Evolutionary conservation across 2,797 vertebrate genomes (phyloP), one percentile per base, ranked within the genome.

Genomic region (Tokudaia tokunoshimensis): DNA sequence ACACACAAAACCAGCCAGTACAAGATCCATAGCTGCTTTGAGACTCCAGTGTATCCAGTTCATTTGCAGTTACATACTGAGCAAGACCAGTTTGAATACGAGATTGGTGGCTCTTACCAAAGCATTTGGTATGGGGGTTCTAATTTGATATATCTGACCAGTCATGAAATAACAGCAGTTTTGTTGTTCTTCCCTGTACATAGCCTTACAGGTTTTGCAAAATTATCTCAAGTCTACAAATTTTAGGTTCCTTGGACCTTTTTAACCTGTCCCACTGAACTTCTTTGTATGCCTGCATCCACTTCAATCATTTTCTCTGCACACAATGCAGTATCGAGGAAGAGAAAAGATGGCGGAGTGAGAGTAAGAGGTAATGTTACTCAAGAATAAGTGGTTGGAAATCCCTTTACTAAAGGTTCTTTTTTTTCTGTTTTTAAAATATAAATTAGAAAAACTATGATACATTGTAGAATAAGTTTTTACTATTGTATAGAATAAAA

Each of bases 401-500:
- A 91, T 86, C 57, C 55, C 24, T 63, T 75, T 85, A 44, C 37
- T 22, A 84, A 50, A 67, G 92, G 22, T 29, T 34, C 86, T 91
- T 84, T 41, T 34, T 14, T 29, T 70, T 70, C 52, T 87, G 26
- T 24, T 50, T 78, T 80, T 6, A 3, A 84, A 81, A 91, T 78
- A 3, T 31, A 59, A 52, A n/a, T 89, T n/a, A 70, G 55, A 50
- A 78, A 96, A 91, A 84, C 57, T 65, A 7, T 81, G 89, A 75
- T 15, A 95, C 10, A 74, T 94, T n/a, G 44, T 57, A 59, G 6
- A 29, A 13, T 6, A 41, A 44, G 26, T 20, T 79, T 96, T 96
- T 96, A 57, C 2, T 76, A 12, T 72, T 72, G 47, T 29, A 41
- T 86, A 91, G 7, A 89, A 78, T 24, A 74, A 94, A 93, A 78